Conservation (phyloP, 2,888 invertebrate genomes). For the Barypeithes pellucidus region DNA sequence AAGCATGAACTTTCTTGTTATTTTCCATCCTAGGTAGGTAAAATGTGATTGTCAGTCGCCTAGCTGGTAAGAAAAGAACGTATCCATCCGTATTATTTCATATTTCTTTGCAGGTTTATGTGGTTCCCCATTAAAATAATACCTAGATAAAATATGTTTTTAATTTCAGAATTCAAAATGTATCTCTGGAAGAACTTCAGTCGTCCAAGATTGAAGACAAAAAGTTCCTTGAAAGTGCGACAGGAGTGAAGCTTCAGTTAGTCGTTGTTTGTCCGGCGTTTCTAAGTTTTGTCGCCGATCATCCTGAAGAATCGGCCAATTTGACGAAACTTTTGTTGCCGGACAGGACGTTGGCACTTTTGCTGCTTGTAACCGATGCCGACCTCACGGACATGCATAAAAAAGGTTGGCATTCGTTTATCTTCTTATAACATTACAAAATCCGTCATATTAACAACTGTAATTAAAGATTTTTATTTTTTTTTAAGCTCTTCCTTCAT, state of each 20-base stretch:
- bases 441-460: too few species aligned
- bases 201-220: conserved; percentile 68
- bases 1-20: too few species aligned
- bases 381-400: conserved; percentile 81
- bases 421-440: too few species aligned
- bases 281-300: conserved; percentile 75
- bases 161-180: conserved; percentile 80
- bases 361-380: conserved; percentile 85
- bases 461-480: conserved; percentile 1
- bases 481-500: conserved; percentile 78
- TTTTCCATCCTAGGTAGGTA: too few species aligned
- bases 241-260: conserved; percentile 83
- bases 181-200: conserved; percentile 81
- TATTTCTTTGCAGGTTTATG: too few species aligned
- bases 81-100: too few species aligned
- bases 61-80: too few species aligned
- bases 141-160: too few species aligned
- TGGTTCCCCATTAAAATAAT: too few species aligned
- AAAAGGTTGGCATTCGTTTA: conserved; percentile 74
- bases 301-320: conserved; percentile 73
- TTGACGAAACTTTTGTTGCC: conserved; percentile 77
- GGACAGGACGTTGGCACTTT: conserved; percentile 85
- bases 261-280: conserved; percentile 86
- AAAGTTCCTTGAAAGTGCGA: conserved; percentile 74
- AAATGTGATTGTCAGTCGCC: too few species aligned